Base-by-base conservation (phyloP, 2,113 vertebrate species). In the Passerina amoena region DNA sequence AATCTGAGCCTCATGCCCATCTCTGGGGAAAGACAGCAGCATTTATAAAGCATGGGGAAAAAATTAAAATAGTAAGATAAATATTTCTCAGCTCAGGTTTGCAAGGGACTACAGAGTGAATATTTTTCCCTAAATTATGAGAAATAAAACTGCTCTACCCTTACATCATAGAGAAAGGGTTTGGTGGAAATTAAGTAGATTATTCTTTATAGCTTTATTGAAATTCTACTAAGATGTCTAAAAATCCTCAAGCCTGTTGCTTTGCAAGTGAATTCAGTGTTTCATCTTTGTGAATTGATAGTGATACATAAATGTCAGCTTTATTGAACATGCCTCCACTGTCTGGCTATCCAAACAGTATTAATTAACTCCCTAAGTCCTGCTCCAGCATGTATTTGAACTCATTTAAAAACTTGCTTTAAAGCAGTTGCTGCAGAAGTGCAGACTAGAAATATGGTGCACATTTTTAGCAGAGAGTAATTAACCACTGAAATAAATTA, bases 401-500 rank as follows among this genome's bases (percentile, higher is more conserved):
- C 65, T 95, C 64, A 84, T 97, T 95, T 94, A 60, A 82, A 83
- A 91, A 64, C 65, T 38, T 75, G 33, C 69, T 44, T 60, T 79
- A 10, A 66, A 88, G 51, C 72, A 38, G 63, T 63, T 54, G 68
- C 73, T 92, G 82, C 65, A 86, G 54, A 86, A 88, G 88, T 28
- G 83, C 86, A 66, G 65, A 3, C 44, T 82, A 45, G 86, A 95
- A 94, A 92, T 84, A 79, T 38, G 44, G 77, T 24, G 69, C 37
- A 53, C 31, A 28, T 71, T 92, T 91, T 84, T 84, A 94, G 64
- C 11, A 37, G 57, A 35, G 56, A 91, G 65, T 94, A 97, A 97
- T 97, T 96, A 97, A 94, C 5, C 86, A 57, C 69, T 65, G 83
- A 76, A 95, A 95, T 94, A 92, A 97, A 94, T 95, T 91, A 91